Evolutionary conservation across 1,140 invertebrate species (phyloP).

Genomic region (Planococcus citri): DNA sequence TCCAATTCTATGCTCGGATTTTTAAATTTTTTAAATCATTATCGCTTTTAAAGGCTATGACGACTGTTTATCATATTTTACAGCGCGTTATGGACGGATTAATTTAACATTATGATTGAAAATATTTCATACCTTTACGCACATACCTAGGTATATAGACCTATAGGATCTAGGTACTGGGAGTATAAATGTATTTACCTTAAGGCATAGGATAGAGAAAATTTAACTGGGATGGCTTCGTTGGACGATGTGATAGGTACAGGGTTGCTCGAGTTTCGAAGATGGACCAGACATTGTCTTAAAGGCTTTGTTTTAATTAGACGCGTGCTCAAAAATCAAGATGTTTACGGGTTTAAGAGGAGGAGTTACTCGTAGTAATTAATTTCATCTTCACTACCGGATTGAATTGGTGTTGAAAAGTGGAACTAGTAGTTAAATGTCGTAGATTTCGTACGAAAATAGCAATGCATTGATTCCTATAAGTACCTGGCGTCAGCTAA

Average conservation of each 20-base stretch:
- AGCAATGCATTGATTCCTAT: too few relatives aligned
- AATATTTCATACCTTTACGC: background rate
- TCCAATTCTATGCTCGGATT: background rate
- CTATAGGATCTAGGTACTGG: too few relatives aligned
- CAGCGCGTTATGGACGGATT: background rate
- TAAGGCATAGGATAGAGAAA: too few relatives aligned
- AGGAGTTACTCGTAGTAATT: background rate
- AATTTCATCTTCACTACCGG: background rate
- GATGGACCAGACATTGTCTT: too few relatives aligned
- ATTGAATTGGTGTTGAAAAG: background rate
- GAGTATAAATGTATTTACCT: too few relatives aligned
- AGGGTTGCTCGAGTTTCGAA: too few relatives aligned
- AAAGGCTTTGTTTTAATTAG: background rate
- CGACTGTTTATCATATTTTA: background rate
- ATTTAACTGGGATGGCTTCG: too few relatives aligned
- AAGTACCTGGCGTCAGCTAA: too few relatives aligned
- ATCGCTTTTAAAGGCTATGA: background rate
- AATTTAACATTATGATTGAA: background rate
- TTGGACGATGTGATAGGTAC: too few relatives aligned
- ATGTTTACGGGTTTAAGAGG: background rate
- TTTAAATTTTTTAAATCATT: constrained; percentile 2
- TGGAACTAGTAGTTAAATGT: background rate
- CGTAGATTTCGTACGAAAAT: background rate
- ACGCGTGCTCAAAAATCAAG: background rate
- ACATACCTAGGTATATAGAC: too few relatives aligned